Evolutionary conservation across 1,140 invertebrate genomes (phyloP), one percentile per base, ranked within the genome.

Genomic region (Lanistes nyassanus): DNA sequence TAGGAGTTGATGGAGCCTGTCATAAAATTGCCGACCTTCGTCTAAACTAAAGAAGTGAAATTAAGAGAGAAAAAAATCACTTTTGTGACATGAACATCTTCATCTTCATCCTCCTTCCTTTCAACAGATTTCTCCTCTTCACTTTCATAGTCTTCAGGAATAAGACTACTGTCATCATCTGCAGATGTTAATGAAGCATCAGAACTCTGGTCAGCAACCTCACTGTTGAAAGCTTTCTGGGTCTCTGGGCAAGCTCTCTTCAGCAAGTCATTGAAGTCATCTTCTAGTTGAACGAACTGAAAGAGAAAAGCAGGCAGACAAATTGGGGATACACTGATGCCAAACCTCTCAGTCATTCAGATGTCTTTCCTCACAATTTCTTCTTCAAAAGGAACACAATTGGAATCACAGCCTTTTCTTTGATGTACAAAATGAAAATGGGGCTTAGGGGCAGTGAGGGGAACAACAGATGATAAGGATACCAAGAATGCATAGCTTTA

Each of bases 111-210:
- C 31, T 83, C 80, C 29, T 79, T 74, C 23, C 66, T 70, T n/a
- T 84, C 87, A 19, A 76, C 80, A 51, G 72, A 74, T 26, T 69
- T 76, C n/a, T 84, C 87, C 58, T 92, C 91, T 76, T 92, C 90
- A 82, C 90, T 90, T 42, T 88, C 79, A 84, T 89, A 90, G 76
- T 92, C 90, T 58, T 88, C 86, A 3, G 90, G 65, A 36, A 92
- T 80, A 72, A 89, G 77, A 74, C 89, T 82, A 76, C 89, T 88
- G 77, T 91, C 90, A 70, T 74, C 82, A 62, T 86, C 82, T 76
- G 85, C 58, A 80, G 86, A 69, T n/a, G 68, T 36, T 29, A 56
- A 9, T n/a, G 56, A 31, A 0, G 67, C 37, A 13, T 47, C 19
- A 1, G 55, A 34, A 29, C 60, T 56, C 55, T 56, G 53, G n/a